A percentile compares a stretch with the other conserved stretches of the same genome.
Conservation (phyloP, 1,140 invertebrate genomes). For the Sarcophaga peregrina region DNA sequence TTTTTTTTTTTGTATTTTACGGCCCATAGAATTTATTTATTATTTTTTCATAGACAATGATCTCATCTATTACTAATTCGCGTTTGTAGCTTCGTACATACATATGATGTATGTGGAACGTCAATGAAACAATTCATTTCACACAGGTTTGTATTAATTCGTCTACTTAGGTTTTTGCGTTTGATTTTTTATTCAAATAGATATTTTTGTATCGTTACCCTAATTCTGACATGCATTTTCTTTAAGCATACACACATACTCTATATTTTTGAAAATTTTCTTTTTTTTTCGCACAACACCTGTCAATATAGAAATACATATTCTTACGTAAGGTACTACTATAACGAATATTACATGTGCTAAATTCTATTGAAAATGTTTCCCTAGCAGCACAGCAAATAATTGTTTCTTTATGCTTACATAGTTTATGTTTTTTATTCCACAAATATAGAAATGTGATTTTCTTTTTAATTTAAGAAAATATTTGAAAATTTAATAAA, state of each 20-base stretch:
- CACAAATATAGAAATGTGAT: too few relatives aligned
- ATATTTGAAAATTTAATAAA: too few relatives aligned
- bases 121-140: background rate
- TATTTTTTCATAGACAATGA: background rate
- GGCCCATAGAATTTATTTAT: background rate
- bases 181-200: background rate
- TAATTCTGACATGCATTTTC: background rate
- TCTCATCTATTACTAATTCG: conserved; percentile 8
- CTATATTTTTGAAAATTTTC: background rate
- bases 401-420: too few relatives aligned
- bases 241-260: too few relatives aligned
- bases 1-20: background rate
- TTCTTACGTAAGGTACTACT: background rate
- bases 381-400: too few relatives aligned
- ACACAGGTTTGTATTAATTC: background rate
- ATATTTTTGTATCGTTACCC: background rate
- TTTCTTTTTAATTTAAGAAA: too few relatives aligned
- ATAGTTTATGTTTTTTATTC: too few relatives aligned
- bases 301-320: conserved; percentile 15
- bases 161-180: background rate
- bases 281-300: background rate
- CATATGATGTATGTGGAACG: background rate
- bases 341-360: background rate
- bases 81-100: background rate
- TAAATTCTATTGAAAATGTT: background rate